Conservation (phyloP, 1,140 invertebrate species). For the Papilio helenus region DNA sequence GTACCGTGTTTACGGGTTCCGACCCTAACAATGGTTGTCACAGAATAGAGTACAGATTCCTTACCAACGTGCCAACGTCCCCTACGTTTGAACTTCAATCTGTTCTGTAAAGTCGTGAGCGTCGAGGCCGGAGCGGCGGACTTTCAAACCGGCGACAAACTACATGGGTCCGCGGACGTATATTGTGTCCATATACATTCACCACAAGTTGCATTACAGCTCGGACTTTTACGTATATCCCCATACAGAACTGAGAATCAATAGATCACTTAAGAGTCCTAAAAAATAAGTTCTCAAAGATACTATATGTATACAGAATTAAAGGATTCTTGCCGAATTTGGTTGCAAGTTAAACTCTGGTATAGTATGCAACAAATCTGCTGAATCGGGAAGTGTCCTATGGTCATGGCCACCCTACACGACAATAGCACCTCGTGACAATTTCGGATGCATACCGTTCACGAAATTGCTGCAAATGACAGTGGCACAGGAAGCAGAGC, state of each 20-base stretch:
- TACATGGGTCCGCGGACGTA: conserved; percentile 8
- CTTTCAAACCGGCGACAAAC: conserved; percentile 21
- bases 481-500: conserved; percentile 18
- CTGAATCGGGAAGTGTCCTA: background rate
- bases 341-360: too few species aligned
- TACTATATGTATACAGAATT: too few species aligned
- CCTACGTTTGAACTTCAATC: too few species aligned
- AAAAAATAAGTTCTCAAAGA: too few species aligned
- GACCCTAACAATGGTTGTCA: background rate
- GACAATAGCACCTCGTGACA: conserved; percentile 11
- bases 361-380: too few species aligned
- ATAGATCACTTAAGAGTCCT: background rate
- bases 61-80: too few species aligned
- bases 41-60: background rate
- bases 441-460: conserved; percentile 23
- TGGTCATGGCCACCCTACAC: background rate
- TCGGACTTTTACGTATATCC: background rate
- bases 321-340: too few species aligned
- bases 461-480: conserved; percentile 28
- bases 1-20: background rate
- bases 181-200: background rate
- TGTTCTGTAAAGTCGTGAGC: background rate
- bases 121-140: background rate
- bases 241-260: too few species aligned
- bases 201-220: background rate